Conservation (phyloP, 2,797 vertebrate species). For the Galago senegalensis region DNA sequence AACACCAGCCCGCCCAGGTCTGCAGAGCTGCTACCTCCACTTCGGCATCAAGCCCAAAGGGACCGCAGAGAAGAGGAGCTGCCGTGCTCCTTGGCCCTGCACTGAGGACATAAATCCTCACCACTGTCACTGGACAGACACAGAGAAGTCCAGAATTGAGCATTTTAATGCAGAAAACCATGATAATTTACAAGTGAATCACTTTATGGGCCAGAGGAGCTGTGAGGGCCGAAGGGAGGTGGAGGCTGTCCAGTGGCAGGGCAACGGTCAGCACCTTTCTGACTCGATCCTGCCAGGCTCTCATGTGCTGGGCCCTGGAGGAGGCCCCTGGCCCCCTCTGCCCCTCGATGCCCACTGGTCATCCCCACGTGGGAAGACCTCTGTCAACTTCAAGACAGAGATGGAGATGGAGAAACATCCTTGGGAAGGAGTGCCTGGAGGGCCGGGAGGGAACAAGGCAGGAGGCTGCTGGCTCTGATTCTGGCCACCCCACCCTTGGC, state of each 20-base stretch:
- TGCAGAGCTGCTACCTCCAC: not conserved
- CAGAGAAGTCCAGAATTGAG: slow-evolving; percentile 60
- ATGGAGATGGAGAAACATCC: not conserved
- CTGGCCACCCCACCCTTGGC: not conserved
- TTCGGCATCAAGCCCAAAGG: not conserved
- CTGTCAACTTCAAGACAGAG: not conserved
- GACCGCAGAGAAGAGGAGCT: not conserved
- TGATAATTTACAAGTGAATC: slow-evolving; percentile 75
- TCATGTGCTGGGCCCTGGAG: accelerated
- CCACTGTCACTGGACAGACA: not conserved
- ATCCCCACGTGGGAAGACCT: not conserved
- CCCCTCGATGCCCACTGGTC: not conserved
- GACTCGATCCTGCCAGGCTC: not conserved
- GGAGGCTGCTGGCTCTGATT: not conserved
- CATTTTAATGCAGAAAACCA: slow-evolving; percentile 85
- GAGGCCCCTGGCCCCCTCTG: not conserved
- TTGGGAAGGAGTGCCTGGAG: not conserved
- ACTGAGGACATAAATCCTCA: not conserved
- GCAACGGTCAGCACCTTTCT: not conserved
- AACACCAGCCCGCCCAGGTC: slow-evolving; percentile 5
- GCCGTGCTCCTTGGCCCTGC: not conserved
- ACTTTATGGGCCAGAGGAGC: not conserved
- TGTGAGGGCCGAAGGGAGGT: slow-evolving; percentile 7
- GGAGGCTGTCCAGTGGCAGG: not conserved
- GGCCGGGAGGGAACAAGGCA: not conserved